Evolutionary conservation across 1,140 invertebrate genomes (phyloP), one percentile per base, ranked within the genome.

Genomic region (Panagrolaimus sp.): DNA sequence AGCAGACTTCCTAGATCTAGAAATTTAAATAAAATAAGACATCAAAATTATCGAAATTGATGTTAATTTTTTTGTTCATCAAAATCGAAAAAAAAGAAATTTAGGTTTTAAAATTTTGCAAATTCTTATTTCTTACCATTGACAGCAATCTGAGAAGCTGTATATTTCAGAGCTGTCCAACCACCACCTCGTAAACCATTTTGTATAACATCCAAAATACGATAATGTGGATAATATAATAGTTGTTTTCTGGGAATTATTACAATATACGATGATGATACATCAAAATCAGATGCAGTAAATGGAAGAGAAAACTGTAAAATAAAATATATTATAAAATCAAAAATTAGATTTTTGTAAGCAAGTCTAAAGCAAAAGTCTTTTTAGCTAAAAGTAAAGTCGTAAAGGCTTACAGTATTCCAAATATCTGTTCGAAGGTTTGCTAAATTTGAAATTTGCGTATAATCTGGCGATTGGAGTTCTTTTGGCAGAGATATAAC

Each of bases 151-250:
- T 25, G 20, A 5, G 51, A n/a, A 25, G 51, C 51, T 2, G 20
- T 2, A 20, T 57, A 57, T 11, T 20, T 57, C 3, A 57, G 20
- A 9, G 20, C 27, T 4, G 51, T 57, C 51, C 51, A 57, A 1
- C 27, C 51, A 2, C 51, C 51, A 1, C 51, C 51, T 0, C 20
- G 51, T n/a, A 57, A 16, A 1, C 51, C 51, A 13, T 57, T 57
- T 57, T 57, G 51, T 20, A 57, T 27, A 9, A 57, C n/a, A 57
- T 57, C 51, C 11, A 57, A 11, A 2, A 57, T 57, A 27, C 51
- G 51, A 5, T 57, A 57, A 25, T 27, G 14, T 16, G 51, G 51
- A 5, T 57, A 20, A 25, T 27, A 27, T 9, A 57, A 27, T 27
- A 20, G 20, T n/a, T 20, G n/a, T 16, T 57, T 57, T 3, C 20